Conservation (phyloP, 2,113 vertebrate species). For the Argyrosomus japonicus region DNA sequence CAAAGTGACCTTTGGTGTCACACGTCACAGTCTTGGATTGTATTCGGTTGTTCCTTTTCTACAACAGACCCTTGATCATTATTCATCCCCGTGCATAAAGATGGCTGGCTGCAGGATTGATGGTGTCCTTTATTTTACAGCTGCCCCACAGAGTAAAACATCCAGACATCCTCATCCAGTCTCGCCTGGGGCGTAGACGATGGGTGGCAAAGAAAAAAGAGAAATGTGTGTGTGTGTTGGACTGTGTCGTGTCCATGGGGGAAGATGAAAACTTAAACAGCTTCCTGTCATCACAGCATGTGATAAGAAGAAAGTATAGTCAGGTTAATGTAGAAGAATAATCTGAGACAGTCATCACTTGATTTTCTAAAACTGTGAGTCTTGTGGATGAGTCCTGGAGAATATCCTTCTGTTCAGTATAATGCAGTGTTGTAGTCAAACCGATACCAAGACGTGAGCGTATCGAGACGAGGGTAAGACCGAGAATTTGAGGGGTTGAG, state of each 20-base stretch:
- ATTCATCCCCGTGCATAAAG: neutral
- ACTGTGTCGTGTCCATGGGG: constrained; percentile 33
- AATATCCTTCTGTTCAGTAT: neutral
- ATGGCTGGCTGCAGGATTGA: constrained; percentile 20
- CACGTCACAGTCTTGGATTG: neutral
- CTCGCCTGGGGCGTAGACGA: constrained; percentile 17
- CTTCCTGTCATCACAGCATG: constrained; percentile 33
- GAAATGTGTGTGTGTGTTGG: constrained; percentile 5
- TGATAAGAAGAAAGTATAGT: constrained; percentile 12
- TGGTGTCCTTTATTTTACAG: constrained; percentile 8
- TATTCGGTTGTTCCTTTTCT: neutral
- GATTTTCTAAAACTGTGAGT: neutral
- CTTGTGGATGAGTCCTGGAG: neutral
- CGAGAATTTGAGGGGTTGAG: too few relatives aligned
- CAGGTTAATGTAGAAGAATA: constrained; percentile 17
- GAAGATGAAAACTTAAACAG: constrained; percentile 6
- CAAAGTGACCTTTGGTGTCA: neutral
- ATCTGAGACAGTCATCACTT: neutral
- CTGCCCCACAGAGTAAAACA: constrained; percentile 15
- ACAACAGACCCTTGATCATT: neutral
- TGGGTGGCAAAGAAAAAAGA: constrained; percentile 17
- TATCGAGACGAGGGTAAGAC: too few relatives aligned
- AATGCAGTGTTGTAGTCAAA: neutral
- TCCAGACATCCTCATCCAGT: constrained; percentile 26
- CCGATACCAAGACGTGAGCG: too few relatives aligned